Evolutionary conservation across 1,140 invertebrate species (phyloP).

Genomic region (Drosophila parvula): DNA sequence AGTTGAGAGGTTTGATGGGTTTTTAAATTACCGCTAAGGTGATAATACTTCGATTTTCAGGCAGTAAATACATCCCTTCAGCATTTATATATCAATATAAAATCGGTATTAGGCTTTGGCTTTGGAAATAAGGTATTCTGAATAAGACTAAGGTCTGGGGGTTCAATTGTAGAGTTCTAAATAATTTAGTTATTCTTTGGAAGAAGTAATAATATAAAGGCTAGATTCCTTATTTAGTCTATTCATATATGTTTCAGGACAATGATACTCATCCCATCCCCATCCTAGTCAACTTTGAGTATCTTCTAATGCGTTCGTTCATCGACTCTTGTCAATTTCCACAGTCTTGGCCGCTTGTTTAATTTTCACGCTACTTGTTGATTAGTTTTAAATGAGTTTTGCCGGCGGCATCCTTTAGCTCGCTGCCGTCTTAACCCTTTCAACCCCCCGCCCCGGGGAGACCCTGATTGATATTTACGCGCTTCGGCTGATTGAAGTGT

Average conservation of each 20-base stretch:
- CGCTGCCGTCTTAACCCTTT: slow-evolving; percentile 32
- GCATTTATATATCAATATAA: background rate
- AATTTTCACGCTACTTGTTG: slow-evolving; percentile 67
- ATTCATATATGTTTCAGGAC: too few relatives aligned
- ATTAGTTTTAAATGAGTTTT: slow-evolving; percentile 82
- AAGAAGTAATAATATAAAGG: too few relatives aligned
- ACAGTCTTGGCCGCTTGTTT: slow-evolving; percentile 11
- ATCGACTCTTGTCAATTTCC: slow-evolving; percentile 9
- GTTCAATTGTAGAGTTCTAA: too few relatives aligned
- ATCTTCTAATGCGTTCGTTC: slow-evolving; percentile 11
- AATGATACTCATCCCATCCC: too few relatives aligned
- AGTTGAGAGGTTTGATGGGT: slow-evolving; percentile 3
- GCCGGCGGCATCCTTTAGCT: slow-evolving; percentile 53
- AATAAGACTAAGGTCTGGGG: too few relatives aligned
- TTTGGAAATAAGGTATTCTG: too few relatives aligned
- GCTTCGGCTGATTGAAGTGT: slow-evolving; percentile 77
- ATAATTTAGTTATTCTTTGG: too few relatives aligned
- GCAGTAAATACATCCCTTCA: too few relatives aligned
- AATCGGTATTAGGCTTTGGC: background rate
- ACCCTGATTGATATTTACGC: slow-evolving; percentile 75
- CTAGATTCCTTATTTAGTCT: too few relatives aligned
- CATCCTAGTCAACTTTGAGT: background rate
- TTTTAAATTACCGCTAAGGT: slow-evolving; percentile 28
- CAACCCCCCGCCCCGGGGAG: background rate
- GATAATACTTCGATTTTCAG: slow-evolving; percentile 7